A percentile compares a stretch with the other conserved stretches of the same genome.
phyloP scores from a whole-genome alignment of 2,113 vertebrate species.

The Bambusicola thoracicus region DNA sequence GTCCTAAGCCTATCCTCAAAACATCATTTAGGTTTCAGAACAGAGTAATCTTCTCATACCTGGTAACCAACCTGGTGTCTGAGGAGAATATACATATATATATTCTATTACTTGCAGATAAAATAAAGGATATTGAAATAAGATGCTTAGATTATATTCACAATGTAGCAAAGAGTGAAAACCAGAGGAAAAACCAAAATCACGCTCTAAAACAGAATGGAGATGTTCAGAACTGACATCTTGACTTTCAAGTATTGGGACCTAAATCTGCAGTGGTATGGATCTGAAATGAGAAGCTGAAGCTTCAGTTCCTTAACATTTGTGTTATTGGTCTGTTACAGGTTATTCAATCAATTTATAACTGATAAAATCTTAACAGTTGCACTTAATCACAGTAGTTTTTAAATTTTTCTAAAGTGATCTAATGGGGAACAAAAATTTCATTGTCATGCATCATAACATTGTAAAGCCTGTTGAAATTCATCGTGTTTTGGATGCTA shows the following conservation, averaged over 20 bases:
- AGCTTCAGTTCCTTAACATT: not conserved
- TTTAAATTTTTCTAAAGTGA: not conserved
- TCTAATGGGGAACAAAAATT: not conserved
- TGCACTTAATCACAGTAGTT: not conserved
- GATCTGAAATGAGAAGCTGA: not conserved
- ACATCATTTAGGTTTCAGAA: not conserved
- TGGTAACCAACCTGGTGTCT: not conserved
- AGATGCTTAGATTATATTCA: not conserved
- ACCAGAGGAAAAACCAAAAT: not conserved
- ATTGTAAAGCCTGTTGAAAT: not conserved
- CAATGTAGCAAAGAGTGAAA: not conserved
- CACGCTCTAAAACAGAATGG: not conserved
- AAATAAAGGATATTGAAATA: not conserved
- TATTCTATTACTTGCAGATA: not conserved
- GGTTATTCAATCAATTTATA: not conserved
- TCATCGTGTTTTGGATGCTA: fast-evolving
- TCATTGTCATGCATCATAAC: not conserved
- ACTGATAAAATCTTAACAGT: not conserved
- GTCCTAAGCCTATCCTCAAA: not conserved
- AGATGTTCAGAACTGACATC: not conserved
- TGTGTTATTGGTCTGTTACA: not conserved
- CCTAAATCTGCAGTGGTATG: not conserved
- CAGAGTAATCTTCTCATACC: conserved; percentile 6
- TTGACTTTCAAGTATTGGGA: not conserved
- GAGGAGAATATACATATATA: not conserved